phyloP scores from a whole-genome alignment of 2,113 vertebrate genomes.

The Acrocephalus kingi region DNA sequence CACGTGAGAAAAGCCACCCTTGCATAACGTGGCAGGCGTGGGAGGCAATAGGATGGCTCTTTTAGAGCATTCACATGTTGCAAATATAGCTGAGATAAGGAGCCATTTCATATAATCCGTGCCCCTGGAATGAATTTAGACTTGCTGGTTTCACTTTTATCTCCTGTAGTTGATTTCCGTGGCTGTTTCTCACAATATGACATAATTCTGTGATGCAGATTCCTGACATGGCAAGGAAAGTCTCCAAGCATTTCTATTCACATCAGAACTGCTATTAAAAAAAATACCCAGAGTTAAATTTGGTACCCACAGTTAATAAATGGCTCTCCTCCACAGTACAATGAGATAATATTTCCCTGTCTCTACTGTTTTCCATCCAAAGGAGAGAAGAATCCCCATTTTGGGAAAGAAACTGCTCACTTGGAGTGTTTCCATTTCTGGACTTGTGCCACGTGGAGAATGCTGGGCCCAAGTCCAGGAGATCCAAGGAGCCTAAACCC shows the following conservation, averaged over 20 bases:
- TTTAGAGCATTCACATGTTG: neutral
- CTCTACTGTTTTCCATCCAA: slow-evolving; percentile 37
- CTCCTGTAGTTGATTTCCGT: neutral
- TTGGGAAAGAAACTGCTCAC: slow-evolving; percentile 54
- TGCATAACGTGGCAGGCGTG: neutral
- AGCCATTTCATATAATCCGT: neutral
- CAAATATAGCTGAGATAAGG: neutral
- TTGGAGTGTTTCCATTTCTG: slow-evolving; percentile 60
- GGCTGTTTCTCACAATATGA: neutral
- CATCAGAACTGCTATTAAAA: slow-evolving; percentile 27
- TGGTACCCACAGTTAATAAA: slow-evolving; percentile 33
- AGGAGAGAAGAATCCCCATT: slow-evolving; percentile 61
- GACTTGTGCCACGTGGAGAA: neutral
- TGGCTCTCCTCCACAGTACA: neutral
- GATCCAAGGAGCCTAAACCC: slow-evolving; percentile 27
- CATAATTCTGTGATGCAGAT: neutral
- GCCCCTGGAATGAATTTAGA: neutral
- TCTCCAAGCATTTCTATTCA: slow-evolving; percentile 3
- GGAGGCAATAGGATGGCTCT: slow-evolving; percentile 14
- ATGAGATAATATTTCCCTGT: slow-evolving; percentile 8
- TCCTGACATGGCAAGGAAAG: slow-evolving; percentile 20
- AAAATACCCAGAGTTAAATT: slow-evolving; percentile 30
- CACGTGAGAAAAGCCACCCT: neutral
- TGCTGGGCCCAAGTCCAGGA: slow-evolving; percentile 49
- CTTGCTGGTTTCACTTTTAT: neutral